Evolutionary conservation across 2,888 invertebrate genomes (phyloP), one percentile per base, ranked within the genome.

Genomic region (Clistopyga incitator): DNA sequence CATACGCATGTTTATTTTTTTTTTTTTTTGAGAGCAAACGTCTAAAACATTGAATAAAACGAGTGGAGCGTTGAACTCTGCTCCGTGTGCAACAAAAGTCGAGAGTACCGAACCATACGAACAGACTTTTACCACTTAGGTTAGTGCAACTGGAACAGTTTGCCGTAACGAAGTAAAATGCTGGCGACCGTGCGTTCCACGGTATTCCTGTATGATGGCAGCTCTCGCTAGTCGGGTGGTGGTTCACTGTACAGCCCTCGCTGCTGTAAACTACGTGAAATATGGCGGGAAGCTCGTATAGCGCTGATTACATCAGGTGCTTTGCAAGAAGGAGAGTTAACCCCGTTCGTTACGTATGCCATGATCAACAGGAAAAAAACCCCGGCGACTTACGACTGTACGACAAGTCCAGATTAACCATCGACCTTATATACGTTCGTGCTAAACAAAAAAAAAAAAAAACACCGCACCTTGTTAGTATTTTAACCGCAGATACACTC

Each of bases 231-330:
- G 59, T 64, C 56, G 18, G 38, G 71, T 74, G 74, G 77, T 61
- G 29, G 38, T 65, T 68, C 68, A 38, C 77, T 64, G 45, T 75
- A 81, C 86, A 86, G 86, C 82, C 70, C 75, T 74, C 87, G 77
- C 81, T 71, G 89, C 89, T 90, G 89, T 90, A 90, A 91, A 92
- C 88, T 87, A 88, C 87, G 88, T 90, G 90, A 92, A 90, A 90
- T 90, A 91, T 89, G 88, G 88, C 85, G 85, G 86, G 84, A 50
- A 61, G 77, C 84, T 81, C 72, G 81, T 81, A 84, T 81, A 83
- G 70, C 65, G 38, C 81, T 88, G 91, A 91, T 91, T 88, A 88
- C 87, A 90, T 90, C 91, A 87, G 84, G 86, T 81, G 71, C 78
- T 82, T 74, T 80, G 79, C 83, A 74, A 79, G 85, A 80, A 88